A percentile compares a stretch with the other conserved stretches of the same genome.
phyloP scores from a whole-genome alignment of 2,113 vertebrate genomes.

The Sphaerodactylus townsendi region DNA sequence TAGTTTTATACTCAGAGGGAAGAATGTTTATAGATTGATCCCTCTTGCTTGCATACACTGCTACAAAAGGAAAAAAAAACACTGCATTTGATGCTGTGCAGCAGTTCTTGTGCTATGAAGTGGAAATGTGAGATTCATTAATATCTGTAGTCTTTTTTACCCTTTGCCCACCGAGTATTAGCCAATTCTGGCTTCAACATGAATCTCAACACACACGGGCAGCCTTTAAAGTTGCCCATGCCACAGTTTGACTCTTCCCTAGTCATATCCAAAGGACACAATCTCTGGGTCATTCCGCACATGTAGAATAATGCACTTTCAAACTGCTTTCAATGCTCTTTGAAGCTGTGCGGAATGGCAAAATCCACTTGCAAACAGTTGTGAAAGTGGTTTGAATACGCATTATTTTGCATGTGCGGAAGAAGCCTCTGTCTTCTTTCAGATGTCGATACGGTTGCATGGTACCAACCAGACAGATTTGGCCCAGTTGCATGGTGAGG shows the following conservation, averaged over 20 bases:
- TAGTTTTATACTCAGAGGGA: not conserved
- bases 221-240: not conserved
- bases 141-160: not conserved
- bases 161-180: not conserved
- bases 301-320: too few relatives aligned
- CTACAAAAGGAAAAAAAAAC: not conserved
- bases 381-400: too few relatives aligned
- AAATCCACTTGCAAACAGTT: too few relatives aligned
- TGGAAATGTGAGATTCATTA: not conserved
- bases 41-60: not conserved
- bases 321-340: too few relatives aligned
- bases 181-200: not conserved
- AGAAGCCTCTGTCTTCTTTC: not conserved
- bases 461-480: too few relatives aligned
- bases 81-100: not conserved
- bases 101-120: not conserved
- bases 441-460: not conserved
- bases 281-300: too few relatives aligned
- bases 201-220: not conserved
- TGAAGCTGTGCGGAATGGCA: too few relatives aligned
- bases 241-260: not conserved
- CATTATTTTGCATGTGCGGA: too few relatives aligned
- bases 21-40: not conserved
- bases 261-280: not conserved
- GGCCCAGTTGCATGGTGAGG: too few relatives aligned